Conservation (phyloP, 2,888 invertebrate species). For the Spisula subtruncata region DNA sequence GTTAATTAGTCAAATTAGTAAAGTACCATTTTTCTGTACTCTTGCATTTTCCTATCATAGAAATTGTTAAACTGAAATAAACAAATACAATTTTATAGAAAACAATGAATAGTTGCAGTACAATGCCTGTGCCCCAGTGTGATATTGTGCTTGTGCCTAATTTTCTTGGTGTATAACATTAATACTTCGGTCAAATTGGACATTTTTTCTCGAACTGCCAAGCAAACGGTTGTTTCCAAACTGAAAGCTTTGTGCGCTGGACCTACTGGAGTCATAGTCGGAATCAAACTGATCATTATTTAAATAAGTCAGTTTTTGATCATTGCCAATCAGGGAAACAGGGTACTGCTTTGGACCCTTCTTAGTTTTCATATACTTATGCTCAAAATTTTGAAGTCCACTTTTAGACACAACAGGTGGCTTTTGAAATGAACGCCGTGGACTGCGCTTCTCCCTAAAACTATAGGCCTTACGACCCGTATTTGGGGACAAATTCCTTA, state of each 20-base stretch:
- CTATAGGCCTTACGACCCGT: constrained; percentile 13
- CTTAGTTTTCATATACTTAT: constrained; percentile 17
- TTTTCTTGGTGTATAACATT: constrained; percentile 45
- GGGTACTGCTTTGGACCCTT: constrained; percentile 57
- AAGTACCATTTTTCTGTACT: constrained; percentile 62
- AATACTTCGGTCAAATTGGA: constrained; percentile 61
- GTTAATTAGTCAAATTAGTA: constrained; percentile 5
- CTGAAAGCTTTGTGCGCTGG: constrained; percentile 49
- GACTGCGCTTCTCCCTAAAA: constrained; percentile 33
- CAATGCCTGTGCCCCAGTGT: no score
- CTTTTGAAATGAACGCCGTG: constrained; percentile 5
- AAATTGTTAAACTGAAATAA: constrained; percentile 55
- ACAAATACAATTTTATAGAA: constrained; percentile 20
- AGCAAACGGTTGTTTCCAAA: neutral
- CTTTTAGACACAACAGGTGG: constrained; percentile 38
- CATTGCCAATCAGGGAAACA: constrained; percentile 54
- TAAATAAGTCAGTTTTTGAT: constrained; percentile 43
- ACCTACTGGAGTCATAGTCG: constrained; percentile 55
- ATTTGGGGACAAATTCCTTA: constrained; percentile 30
- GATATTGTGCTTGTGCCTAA: neutral
- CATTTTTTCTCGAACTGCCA: constrained; percentile 51
- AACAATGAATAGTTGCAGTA: neutral
- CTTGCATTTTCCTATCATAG: constrained; percentile 55
- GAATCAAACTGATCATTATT: constrained; percentile 63
- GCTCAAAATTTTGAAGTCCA: constrained; percentile 46